Percentiles rank a stretch among this genome's conserved stretches.
phyloP scores from a whole-genome alignment of 2,888 invertebrate genomes.

The Drosophila mettleri region DNA sequence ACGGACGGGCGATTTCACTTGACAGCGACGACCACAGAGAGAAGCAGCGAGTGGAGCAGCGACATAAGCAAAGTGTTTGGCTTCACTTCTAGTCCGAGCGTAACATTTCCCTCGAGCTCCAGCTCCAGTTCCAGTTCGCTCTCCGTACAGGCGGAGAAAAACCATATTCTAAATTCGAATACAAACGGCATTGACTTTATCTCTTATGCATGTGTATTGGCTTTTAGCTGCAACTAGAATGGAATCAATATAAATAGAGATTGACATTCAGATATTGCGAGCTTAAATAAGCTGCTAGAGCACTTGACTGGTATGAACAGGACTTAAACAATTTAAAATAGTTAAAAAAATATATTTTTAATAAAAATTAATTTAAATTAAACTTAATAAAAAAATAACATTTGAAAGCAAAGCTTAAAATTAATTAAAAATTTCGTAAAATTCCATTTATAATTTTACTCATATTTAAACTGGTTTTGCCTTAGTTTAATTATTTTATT shows the following conservation, averaged over 20 bases:
- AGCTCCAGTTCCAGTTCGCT: too few relatives aligned
- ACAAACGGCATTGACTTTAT: not conserved
- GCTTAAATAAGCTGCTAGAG: not conserved
- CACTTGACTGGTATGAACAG: too few relatives aligned
- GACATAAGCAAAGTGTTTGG: constrained; percentile 56
- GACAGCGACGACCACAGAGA: constrained; percentile 43
- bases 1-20: constrained; percentile 72
- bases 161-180: constrained; percentile 5
- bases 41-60: constrained; percentile 22
- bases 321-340: too few relatives aligned
- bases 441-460: too few relatives aligned
- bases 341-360: too few relatives aligned
- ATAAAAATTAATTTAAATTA: too few relatives aligned
- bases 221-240: not conserved
- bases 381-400: too few relatives aligned
- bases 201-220: not conserved
- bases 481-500: not conserved
- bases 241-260: constrained; percentile 1
- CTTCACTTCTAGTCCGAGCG: constrained; percentile 20
- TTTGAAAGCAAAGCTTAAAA: too few relatives aligned
- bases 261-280: not conserved
- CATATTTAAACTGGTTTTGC: too few relatives aligned
- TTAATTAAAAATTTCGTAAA: too few relatives aligned
- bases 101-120: constrained; percentile 54
- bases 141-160: constrained; percentile 3